phyloP scores from a whole-genome alignment of 2,113 vertebrate genomes.

The Equus przewalskii region DNA sequence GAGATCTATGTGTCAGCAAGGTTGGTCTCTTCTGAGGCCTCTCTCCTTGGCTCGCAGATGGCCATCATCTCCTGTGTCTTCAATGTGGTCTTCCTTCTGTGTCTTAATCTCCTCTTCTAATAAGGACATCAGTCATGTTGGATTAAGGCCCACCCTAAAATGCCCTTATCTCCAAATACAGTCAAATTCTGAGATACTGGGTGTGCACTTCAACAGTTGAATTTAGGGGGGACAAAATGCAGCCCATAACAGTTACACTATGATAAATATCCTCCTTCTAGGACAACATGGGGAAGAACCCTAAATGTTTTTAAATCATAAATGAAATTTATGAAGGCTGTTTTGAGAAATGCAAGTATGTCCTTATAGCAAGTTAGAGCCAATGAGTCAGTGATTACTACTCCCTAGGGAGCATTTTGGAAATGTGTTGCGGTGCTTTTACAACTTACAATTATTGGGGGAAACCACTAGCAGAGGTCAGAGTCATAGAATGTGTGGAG shows the following conservation, averaged over 20 bases:
- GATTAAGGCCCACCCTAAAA: not conserved
- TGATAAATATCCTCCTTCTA: not conserved
- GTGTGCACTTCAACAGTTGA: not conserved
- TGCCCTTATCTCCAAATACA: not conserved
- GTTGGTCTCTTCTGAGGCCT: not conserved
- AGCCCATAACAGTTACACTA: not conserved
- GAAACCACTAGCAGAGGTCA: not conserved
- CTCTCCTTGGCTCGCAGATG: not conserved
- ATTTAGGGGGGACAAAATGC: not conserved
- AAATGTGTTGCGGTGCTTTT: not conserved
- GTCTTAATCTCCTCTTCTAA: not conserved
- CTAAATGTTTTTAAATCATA: conserved; percentile 19
- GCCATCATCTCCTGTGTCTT: not conserved
- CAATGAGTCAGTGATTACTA: conserved; percentile 13
- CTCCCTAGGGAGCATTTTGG: not conserved
- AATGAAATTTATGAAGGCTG: not conserved
- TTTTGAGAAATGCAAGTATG: conserved; percentile 20
- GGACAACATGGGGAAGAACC: not conserved
- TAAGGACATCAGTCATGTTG: not conserved
- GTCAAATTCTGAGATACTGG: not conserved
- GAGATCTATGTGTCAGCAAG: not conserved
- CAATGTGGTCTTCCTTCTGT: not conserved
- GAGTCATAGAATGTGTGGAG: not conserved
- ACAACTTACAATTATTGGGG: not conserved
- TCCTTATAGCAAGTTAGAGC: not conserved